These are phyloP conservation scores for Noctua fimbriata DNA, from an alignment of 2,888 invertebrate species.

Conservation along the genomic window DNA sequence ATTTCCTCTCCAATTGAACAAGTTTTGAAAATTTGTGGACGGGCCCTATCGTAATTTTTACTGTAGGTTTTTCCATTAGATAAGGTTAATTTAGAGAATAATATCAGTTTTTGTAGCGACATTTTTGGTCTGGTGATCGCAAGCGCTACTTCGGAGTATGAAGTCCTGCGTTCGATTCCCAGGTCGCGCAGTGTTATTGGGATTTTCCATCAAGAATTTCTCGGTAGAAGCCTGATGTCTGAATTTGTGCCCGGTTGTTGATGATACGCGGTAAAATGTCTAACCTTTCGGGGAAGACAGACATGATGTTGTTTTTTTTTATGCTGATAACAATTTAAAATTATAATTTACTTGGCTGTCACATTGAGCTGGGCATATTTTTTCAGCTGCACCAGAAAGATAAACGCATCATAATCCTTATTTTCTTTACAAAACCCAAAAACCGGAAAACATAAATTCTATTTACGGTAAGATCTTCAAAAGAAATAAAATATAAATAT, in stretches of 20 bases:
- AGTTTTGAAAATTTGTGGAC: constrained; percentile 26
- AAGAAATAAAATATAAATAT: constrained; percentile 59
- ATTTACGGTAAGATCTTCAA: constrained; percentile 40
- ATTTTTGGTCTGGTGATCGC: neutral
- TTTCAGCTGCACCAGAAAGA: neutral
- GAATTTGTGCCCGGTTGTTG: neutral
- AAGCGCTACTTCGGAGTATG: neutral
- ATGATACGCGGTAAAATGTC: neutral
- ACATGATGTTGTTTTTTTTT: neutral
- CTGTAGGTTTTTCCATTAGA: neutral
- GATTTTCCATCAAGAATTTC: neutral
- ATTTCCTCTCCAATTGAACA: constrained; percentile 5
- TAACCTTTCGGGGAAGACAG: neutral
- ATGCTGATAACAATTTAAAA: neutral
- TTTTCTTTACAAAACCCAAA: constrained; percentile 23
- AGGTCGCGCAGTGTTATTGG: neutral
- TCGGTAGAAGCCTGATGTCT: neutral
- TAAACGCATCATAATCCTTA: neutral
- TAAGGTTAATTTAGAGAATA: neutral
- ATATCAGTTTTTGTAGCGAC: neutral
- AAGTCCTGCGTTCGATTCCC: neutral
- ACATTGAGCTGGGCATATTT: neutral
- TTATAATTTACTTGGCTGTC: neutral
- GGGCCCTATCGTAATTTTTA: neutral
- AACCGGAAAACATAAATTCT: constrained; percentile 14